Base-by-base conservation (phyloP, 2,888 invertebrate species). In the Stomorhina lunata region DNA sequence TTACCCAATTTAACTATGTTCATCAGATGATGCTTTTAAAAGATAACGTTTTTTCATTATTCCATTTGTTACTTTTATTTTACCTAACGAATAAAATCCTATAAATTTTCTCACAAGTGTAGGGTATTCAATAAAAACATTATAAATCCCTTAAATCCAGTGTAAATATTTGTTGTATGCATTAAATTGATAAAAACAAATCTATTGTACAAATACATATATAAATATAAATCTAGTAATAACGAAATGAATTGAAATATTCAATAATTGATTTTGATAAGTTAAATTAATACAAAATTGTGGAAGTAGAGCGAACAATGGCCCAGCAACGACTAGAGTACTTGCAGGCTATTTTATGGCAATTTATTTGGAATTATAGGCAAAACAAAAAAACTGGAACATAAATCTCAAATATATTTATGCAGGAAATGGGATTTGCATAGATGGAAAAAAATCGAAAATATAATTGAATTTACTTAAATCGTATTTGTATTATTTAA, bases 111-210 rank as follows among this genome's bases (percentile, higher is more conserved):
- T 10, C 9, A 12, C 0, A 20, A 6, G 1, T 32, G 79, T 80
- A 80, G 66, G 72, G 79, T 80, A 27, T 12, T 40, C 4, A 53
- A 65, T 80, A 82, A 66, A 65, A 45, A 59, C 27, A 65, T 48
- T 37, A 59, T 57, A 85, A 83, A 84, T 83, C 79, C 80, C 25
- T 66, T 63, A 59, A 84, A 68, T 73, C 76, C 83, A 79, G 53
- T 73, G 84, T 79, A 81, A 83, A 83, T 81, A 83, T 83, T 76
- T 83, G 79, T 61, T 65, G 69, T 75, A 69, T 71, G 75, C 15
- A 79, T 82, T 82, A 69, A 69, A 82, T 73, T 61, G 55, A 72
- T 72, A 77, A 72, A 53, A 37, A 20, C n/a, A n/a, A n/a, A n/a
- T n/a, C n/a, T n/a, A n/a, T 65, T 32, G 15, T 53, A 55, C 25